Base-by-base conservation (phyloP, 2,888 invertebrate species). In the Dolichomitus sp. region DNA sequence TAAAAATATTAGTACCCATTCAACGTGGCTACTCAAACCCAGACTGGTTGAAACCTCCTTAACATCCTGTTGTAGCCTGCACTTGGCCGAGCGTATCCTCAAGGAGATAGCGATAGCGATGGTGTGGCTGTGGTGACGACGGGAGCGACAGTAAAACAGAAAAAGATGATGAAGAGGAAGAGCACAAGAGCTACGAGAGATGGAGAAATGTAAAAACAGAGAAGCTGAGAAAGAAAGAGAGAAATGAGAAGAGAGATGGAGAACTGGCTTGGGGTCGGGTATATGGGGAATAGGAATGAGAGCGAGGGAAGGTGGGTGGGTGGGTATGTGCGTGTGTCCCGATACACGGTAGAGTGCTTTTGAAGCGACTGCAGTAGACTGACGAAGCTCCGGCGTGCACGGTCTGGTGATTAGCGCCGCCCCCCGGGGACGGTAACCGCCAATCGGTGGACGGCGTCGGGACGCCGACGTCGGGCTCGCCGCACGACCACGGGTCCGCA, bases 361-460 rank as follows among this genome's bases (percentile, higher is more conserved):
- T 88, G 90, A 91, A 90, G 90, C 90, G 90, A 92, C 91, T 90
- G 91, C 90, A 91, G 90, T 84, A 88, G 90, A 91, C 91, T 91
- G 91, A 90, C 90, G 89, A 88, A 89, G 90, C 88, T 90, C 70
- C 84, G 77, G 81, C 84, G 84, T 86, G 90, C 92, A 92, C 92
- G 93, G 93, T 93, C 93, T 92, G 91, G 92, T 93, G 93, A 93
- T 93, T 93, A 93, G 93, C 93, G 90, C 92, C 93, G 93, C 93
- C 93, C 92, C 91, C 91, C 89, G 91, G 93, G 92, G 92, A 92
- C 91, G 90, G 89, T 88, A 91, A 92, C 91, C 92, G 89, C 93
- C 93, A 93, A 93, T 93, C 92, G 92, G 90, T 89, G 91, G 89
- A 90, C 90, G 90, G 92, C 93, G 93, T 93, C 93, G 91, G 91